Evolutionary conservation across 2,888 invertebrate genomes (phyloP), one percentile per base, ranked within the genome.

Genomic region (Cantharis rustica): DNA sequence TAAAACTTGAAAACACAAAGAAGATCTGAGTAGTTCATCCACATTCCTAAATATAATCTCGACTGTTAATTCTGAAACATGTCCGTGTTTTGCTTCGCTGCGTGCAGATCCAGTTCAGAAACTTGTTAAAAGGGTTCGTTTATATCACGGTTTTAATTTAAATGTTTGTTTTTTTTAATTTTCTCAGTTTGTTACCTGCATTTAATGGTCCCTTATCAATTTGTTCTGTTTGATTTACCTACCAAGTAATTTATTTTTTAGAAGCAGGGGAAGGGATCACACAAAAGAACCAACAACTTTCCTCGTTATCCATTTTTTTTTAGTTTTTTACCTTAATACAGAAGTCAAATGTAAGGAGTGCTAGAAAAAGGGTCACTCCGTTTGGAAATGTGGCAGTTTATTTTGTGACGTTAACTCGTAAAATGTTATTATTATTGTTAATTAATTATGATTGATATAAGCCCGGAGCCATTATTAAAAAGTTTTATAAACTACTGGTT

Each of bases 21-120:
- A 64, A 69, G 75, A 77, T 77, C 78, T 73, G 74, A 76, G 78
- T 75, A 80, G 80, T 80, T 82, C 83, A 81, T 84, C 85, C 84
- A 84, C 85, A 85, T 85, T 85, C 85, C 84, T 84, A 84, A 84
- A 84, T 84, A 84, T 84, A 85, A 84, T 85, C 85, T 84, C 82
- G 83, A 83, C 84, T 84, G 83, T 85, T 85, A 85, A 85, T 85
- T 85, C 84, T 84, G 82, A 81, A 83, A 85, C 84, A 85, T 84
- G 85, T 85, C 84, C 72, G 79, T 79, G 83, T 85, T 84, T 83
- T 85, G 85, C 82, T 85, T 84, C 84, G 84, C 81, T 85, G 85
- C 84, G 84, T 84, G 82, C 85, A 82, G 83, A 85, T 85, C 85
- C 85, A 84, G 85, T 85, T 84, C 83, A 81, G 83, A 83, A 82